Conservation (phyloP, 2,797 vertebrate genomes). For the Hypotaenidia okinawae region DNA sequence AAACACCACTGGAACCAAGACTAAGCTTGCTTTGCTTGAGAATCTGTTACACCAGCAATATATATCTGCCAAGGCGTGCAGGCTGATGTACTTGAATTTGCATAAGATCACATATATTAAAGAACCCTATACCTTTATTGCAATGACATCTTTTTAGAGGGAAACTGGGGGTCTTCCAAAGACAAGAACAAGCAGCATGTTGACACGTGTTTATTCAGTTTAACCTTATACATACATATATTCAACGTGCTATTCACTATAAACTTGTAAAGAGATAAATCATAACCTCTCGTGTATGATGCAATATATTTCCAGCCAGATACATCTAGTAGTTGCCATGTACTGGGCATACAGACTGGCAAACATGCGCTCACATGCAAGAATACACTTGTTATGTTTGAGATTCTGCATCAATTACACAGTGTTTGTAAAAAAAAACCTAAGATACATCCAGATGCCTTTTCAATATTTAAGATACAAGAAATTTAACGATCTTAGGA, state of each 20-base stretch:
- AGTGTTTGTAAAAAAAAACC: not conserved
- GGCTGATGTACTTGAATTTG: not conserved
- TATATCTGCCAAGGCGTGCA: not conserved
- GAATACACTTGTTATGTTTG: not conserved
- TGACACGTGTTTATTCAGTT: not conserved
- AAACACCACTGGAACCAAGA: not conserved
- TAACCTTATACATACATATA: not conserved
- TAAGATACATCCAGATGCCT: not conserved
- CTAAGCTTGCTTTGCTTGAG: not conserved
- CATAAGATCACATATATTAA: accelerated
- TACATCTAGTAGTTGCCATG: not conserved
- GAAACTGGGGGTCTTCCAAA: not conserved
- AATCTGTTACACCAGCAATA: not conserved
- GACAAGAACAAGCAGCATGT: not conserved
- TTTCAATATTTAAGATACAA: not conserved
- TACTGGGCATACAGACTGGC: not conserved
- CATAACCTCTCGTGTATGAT: not conserved
- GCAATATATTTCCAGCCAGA: not conserved
- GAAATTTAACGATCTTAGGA: not conserved
- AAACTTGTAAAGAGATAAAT: not conserved
- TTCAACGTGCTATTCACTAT: not conserved
- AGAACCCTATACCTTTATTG: not conserved
- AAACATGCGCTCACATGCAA: not conserved
- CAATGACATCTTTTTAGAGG: not conserved
- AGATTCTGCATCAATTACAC: not conserved